A percentile compares a stretch with the other conserved stretches of the same genome.
Conservation (phyloP, 2,797 vertebrate species). For the Chelidonichthys spinosus region DNA sequence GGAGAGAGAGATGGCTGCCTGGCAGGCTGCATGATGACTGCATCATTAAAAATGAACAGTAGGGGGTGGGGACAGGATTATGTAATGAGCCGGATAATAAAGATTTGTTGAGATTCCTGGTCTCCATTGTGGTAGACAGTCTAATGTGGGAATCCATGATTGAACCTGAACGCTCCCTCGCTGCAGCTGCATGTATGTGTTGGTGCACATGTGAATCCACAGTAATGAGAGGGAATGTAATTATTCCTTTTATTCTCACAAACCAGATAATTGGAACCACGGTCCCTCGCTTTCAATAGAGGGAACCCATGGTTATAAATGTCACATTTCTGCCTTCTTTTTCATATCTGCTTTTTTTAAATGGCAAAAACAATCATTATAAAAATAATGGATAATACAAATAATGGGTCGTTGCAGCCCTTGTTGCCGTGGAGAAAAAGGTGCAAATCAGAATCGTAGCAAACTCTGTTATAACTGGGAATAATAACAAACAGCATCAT, state of each 20-base stretch:
- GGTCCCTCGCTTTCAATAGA: not conserved
- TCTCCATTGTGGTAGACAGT: constrained; percentile 3
- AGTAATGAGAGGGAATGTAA: constrained; percentile 29
- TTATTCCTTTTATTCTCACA: constrained; percentile 8
- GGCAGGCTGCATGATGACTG: constrained; percentile 24
- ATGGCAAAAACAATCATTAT: not conserved
- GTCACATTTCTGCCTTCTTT: not conserved
- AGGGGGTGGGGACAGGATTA: constrained; percentile 17
- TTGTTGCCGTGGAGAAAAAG: not conserved
- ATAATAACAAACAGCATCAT: not conserved
- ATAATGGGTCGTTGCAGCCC: not conserved
- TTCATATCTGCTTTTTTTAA: too few relatives aligned
- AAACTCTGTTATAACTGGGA: constrained; percentile 1
- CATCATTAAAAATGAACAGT: constrained; percentile 42
- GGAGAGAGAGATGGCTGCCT: constrained; percentile 31
- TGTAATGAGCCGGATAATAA: constrained; percentile 39
- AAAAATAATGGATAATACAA: not conserved
- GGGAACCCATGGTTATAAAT: constrained; percentile 1
- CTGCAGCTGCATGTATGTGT: not conserved
- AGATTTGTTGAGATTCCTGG: constrained; percentile 43
- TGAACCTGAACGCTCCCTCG: not conserved
- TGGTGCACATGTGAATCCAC: not conserved
- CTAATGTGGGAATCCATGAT: constrained; percentile 2
- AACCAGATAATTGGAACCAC: constrained; percentile 9
- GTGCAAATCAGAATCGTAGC: not conserved